phyloP scores from a whole-genome alignment of 2,113 vertebrate genomes.

The Passer domesticus region DNA sequence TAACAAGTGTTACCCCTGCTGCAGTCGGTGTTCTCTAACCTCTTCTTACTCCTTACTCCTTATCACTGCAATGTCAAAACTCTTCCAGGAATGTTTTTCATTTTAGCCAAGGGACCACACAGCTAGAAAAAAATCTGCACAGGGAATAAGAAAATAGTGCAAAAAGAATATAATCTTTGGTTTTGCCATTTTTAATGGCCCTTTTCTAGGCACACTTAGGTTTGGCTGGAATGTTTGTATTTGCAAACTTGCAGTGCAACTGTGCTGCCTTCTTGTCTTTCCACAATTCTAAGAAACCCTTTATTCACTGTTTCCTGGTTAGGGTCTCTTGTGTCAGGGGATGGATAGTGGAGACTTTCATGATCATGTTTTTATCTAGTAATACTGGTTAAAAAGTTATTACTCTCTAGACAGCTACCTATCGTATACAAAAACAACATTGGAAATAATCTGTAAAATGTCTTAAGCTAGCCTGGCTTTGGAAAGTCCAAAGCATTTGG shows the following conservation, averaged over 20 bases:
- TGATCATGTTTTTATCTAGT: not conserved
- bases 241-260: not conserved
- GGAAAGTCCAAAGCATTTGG: not conserved
- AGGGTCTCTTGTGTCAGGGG: not conserved
- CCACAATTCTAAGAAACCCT: not conserved
- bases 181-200: not conserved
- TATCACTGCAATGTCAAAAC: not conserved
- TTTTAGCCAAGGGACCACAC: slow-evolving; percentile 6
- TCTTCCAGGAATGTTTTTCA: not conserved
- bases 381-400: not conserved
- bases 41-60: not conserved
- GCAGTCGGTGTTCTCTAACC: not conserved
- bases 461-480: slow-evolving; percentile 29
- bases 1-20: not conserved
- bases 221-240: not conserved
- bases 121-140: not conserved
- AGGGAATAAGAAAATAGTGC: not conserved
- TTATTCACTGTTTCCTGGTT: not conserved
- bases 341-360: not conserved
- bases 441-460: not conserved
- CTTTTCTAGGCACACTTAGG: not conserved
- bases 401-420: not conserved
- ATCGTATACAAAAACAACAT: not conserved
- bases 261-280: not conserved
- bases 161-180: not conserved